These are phyloP conservation scores for Hypena proboscidalis DNA, from an alignment of 2,888 invertebrate genomes.

Conservation along the genomic window DNA sequence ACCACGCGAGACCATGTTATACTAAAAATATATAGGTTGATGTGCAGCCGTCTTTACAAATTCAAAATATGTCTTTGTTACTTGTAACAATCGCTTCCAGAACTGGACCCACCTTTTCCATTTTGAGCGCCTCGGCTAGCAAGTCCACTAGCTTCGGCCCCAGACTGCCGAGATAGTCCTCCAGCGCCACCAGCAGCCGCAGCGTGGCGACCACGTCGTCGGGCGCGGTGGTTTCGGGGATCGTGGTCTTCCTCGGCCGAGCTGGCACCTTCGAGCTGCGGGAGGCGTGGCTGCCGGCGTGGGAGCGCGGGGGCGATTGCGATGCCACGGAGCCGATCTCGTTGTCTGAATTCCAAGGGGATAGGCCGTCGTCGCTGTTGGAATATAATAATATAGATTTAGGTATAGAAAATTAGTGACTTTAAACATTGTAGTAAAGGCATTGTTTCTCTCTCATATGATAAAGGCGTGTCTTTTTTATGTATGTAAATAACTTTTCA, in stretches of 20 bases:
- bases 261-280: constrained; percentile 35
- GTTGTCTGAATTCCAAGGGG: constrained; percentile 75
- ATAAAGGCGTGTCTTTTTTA: no score
- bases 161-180: constrained; percentile 93
- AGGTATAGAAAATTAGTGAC: no score
- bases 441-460: no score
- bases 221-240: constrained; percentile 58
- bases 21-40: no score
- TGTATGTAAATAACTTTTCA: no score
- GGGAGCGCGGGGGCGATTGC: constrained; percentile 42
- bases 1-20: no score
- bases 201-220: constrained; percentile 88
- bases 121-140: constrained; percentile 90
- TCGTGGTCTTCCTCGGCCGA: constrained; percentile 24
- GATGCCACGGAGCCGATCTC: constrained; percentile 63
- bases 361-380: constrained; percentile 65
- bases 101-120: constrained; percentile 86
- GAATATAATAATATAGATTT: no score
- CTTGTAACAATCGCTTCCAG: no score
- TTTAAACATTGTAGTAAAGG: no score
- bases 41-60: no score
- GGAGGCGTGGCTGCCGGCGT: constrained; percentile 41
- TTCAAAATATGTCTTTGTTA: no score
- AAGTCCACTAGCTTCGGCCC: constrained; percentile 92
- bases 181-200: constrained; percentile 91